Percentiles rank a stretch among this genome's conserved stretches.
Conservation (phyloP, 2,113 vertebrate genomes). For the Smithornis capensis region DNA sequence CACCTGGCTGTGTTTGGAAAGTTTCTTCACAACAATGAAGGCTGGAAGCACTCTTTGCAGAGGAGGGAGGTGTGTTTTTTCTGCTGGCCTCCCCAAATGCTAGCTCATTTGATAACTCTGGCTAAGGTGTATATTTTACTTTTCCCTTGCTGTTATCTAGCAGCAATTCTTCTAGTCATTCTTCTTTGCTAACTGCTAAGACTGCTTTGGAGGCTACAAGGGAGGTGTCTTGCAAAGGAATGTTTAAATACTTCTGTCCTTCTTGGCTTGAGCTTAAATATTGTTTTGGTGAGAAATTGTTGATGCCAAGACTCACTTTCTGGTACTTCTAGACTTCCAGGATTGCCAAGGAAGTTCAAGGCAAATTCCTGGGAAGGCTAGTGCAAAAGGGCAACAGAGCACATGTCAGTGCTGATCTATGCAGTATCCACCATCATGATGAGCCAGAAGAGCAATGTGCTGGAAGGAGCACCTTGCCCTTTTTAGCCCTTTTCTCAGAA, state of each 20-base stretch:
- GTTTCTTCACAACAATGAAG: background rate
- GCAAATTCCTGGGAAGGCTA: background rate
- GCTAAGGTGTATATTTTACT: background rate
- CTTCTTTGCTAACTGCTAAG: background rate
- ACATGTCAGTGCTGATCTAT: background rate
- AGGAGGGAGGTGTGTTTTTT: background rate
- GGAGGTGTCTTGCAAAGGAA: background rate
- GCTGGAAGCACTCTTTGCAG: background rate
- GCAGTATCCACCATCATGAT: fast-evolving
- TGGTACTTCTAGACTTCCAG: background rate
- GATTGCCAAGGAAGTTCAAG: background rate
- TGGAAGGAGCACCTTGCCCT: background rate
- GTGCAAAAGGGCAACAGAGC: background rate
- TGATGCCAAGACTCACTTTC: background rate
- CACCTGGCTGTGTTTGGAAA: background rate
- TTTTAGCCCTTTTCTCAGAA: background rate
- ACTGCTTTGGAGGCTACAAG: background rate
- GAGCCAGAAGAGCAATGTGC: background rate
- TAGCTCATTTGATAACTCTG: background rate
- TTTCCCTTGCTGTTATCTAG: background rate
- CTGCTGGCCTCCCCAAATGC: background rate
- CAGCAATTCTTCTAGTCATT: background rate
- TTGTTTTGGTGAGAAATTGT: background rate
- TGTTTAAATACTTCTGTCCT: background rate
- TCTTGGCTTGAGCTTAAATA: background rate